These are phyloP conservation scores for Volucella inanis DNA, from an alignment of 2,888 invertebrate genomes.

Conservation along the genomic window DNA sequence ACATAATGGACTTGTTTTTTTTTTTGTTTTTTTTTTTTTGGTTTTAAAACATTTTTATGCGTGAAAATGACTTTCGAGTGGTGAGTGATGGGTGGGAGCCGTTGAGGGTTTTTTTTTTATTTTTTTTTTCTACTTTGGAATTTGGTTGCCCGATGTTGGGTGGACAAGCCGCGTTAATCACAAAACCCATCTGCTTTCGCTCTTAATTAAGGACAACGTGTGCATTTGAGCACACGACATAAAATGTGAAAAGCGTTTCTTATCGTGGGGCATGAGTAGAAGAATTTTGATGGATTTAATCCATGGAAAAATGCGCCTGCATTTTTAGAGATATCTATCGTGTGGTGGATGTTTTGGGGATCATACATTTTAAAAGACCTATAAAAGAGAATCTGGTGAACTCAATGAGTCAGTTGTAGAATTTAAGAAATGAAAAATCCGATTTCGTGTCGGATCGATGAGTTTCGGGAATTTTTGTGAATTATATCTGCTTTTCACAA, in stretches of 20 bases:
- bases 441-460: too few species aligned
- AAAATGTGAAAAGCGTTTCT: constrained; percentile 24
- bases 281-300: constrained; percentile 54
- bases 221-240: constrained; percentile 15
- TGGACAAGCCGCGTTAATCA: constrained; percentile 35
- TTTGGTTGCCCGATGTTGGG: constrained; percentile 8
- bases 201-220: constrained; percentile 23
- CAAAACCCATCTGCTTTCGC: constrained; percentile 33
- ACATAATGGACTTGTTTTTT: constrained; percentile 26
- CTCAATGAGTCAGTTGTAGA: background rate
- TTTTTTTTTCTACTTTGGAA: background rate
- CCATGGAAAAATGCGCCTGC: background rate
- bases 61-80: constrained; percentile 22
- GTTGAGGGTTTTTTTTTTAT: background rate
- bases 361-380: background rate
- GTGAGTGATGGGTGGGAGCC: constrained; percentile 10
- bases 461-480: too few species aligned
- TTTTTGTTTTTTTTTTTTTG: background rate
- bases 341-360: constrained; percentile 41
- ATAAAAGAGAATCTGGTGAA: background rate
- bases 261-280: constrained; percentile 28
- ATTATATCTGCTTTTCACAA: too few species aligned
- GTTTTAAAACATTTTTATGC: constrained; percentile 2
- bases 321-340: constrained; percentile 20
- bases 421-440: background rate